Conservation (phyloP, 2,113 vertebrate genomes). For the Aleadryas rufinucha region DNA sequence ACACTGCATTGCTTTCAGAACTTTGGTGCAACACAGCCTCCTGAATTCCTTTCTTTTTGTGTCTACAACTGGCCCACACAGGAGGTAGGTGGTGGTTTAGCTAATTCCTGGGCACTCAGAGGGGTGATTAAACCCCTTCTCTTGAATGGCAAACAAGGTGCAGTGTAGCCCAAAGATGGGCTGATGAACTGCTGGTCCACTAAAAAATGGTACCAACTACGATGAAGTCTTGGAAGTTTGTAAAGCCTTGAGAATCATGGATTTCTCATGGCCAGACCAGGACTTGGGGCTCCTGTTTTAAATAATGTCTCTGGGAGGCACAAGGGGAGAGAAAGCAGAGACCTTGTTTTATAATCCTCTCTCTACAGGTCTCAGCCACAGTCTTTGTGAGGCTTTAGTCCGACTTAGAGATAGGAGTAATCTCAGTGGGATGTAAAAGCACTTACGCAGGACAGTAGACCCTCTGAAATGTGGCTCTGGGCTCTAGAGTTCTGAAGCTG, state of each 20-base stretch:
- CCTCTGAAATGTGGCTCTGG: not conserved
- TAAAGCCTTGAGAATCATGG: not conserved
- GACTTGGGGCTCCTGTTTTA: not conserved
- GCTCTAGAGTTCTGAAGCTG: not conserved
- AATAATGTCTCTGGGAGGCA: not conserved
- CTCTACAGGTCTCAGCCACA: not conserved
- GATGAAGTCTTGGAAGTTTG: not conserved
- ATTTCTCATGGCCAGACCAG: not conserved
- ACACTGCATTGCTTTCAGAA: accelerated
- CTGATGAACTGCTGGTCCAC: not conserved
- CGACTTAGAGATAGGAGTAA: not conserved
- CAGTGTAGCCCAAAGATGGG: not conserved
- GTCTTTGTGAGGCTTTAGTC: not conserved
- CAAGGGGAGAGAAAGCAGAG: not conserved
- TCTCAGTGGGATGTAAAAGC: not conserved
- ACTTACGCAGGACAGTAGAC: not conserved
- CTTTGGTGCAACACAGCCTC: not conserved
- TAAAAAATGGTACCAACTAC: not conserved
- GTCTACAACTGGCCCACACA: not conserved
- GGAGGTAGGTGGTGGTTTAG: not conserved
- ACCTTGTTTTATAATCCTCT: not conserved
- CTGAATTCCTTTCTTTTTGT: not conserved
- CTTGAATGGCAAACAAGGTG: not conserved
- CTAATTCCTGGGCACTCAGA: not conserved
- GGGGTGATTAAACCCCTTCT: not conserved